These are phyloP conservation scores for Sebastes melanostomus DNA, from an alignment of 2,797 vertebrate genomes.

Conservation along the genomic window DNA sequence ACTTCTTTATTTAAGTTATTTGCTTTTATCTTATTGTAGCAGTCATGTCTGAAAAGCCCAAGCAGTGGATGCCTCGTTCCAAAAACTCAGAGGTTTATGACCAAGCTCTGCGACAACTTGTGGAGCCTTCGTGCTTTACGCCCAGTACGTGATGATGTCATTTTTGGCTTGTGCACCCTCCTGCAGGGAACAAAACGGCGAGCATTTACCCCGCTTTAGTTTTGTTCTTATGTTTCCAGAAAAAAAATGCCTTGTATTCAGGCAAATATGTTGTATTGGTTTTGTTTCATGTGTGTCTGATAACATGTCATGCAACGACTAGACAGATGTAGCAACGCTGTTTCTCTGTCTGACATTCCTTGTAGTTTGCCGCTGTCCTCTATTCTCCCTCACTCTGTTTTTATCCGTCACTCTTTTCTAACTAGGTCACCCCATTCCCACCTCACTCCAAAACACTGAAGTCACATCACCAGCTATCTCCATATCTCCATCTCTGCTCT, in stretches of 20 bases:
- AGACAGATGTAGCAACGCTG: background rate
- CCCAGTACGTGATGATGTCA: too few relatives aligned
- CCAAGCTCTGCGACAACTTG: too few relatives aligned
- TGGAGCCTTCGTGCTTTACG: too few relatives aligned
- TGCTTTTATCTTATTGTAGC: too few relatives aligned
- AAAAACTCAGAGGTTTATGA: too few relatives aligned
- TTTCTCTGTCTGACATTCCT: background rate
- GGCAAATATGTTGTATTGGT: background rate
- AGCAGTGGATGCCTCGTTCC: too few relatives aligned
- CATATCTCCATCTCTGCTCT: constrained; percentile 20
- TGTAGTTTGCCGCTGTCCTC: constrained; percentile 11
- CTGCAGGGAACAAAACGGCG: too few relatives aligned
- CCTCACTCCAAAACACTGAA: constrained; percentile 40
- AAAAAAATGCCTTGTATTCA: background rate
- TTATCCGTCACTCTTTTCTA: constrained; percentile 32
- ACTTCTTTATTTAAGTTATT: too few relatives aligned
- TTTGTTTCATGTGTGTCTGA: background rate
- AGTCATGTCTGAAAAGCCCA: too few relatives aligned
- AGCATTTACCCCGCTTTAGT: background rate
- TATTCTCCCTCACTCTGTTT: constrained; percentile 8
- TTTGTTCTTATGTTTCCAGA: background rate
- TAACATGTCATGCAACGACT: background rate
- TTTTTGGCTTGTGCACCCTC: too few relatives aligned
- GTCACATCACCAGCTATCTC: constrained; percentile 20
- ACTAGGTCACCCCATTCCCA: constrained; percentile 62